Conservation (phyloP, 2,113 vertebrate genomes). For the Eolophus roseicapilla region DNA sequence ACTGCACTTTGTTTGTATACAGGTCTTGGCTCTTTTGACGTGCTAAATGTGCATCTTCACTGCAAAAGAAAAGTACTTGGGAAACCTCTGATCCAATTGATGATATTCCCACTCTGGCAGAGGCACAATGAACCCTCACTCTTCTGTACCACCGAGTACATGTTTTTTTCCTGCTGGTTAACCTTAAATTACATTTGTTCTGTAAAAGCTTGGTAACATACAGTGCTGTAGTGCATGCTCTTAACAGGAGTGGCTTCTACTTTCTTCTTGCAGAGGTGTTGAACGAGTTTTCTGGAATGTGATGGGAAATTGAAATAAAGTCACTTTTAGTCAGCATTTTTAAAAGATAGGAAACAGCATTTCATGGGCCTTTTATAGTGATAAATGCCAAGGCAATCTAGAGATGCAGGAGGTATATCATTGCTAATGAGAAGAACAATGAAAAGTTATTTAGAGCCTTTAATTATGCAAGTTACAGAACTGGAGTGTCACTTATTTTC, state of each 20-base stretch:
- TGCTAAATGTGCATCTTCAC: background rate
- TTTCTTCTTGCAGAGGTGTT: background rate
- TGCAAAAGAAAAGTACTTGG: background rate
- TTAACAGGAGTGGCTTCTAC: background rate
- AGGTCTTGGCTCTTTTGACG: background rate
- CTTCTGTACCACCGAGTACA: background rate
- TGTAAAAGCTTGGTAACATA: background rate
- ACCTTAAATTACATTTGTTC: background rate
- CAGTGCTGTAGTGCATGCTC: background rate
- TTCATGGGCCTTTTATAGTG: background rate
- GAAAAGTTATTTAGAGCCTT: background rate
- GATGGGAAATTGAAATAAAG: background rate
- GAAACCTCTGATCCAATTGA: background rate
- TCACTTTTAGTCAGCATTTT: background rate
- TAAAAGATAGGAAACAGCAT: background rate
- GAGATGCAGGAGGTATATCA: background rate
- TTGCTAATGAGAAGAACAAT: background rate
- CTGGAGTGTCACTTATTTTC: background rate
- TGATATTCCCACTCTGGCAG: background rate
- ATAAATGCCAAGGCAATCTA: background rate
- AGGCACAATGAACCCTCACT: background rate
- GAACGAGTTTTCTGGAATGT: background rate
- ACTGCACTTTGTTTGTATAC: fast-evolving
- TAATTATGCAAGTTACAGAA: background rate
- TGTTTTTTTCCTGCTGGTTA: background rate